Conservation (phyloP, 2,797 vertebrate genomes). For the Hyperoplus lanceolatus region DNA sequence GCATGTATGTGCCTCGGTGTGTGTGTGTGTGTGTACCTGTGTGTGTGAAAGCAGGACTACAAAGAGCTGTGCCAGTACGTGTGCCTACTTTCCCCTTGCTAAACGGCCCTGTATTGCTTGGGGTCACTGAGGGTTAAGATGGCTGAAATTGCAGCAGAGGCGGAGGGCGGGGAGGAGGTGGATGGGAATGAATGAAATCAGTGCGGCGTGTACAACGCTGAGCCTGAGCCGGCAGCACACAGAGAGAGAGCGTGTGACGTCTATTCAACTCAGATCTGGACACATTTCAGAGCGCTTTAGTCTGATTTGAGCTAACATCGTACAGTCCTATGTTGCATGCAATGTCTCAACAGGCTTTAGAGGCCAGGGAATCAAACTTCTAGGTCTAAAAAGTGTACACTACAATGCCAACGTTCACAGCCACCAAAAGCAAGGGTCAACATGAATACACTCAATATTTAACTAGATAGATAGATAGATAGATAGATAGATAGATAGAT, state of each 20-base stretch:
- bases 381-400: neutral
- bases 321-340: neutral
- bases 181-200: slow-evolving; percentile 63
- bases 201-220: slow-evolving; percentile 12
- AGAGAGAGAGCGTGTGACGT: slow-evolving; percentile 8
- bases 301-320: neutral
- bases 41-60: slow-evolving; percentile 24
- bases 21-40: slow-evolving; percentile 22
- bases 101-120: slow-evolving; percentile 8
- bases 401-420: neutral
- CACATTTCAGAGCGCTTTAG: slow-evolving; percentile 25
- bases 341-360: slow-evolving; percentile 2
- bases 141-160: slow-evolving; percentile 62
- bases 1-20: slow-evolving; percentile 23
- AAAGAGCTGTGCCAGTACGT: slow-evolving; percentile 10
- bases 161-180: slow-evolving; percentile 50
- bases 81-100: slow-evolving; percentile 4
- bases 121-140: slow-evolving; percentile 62
- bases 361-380: neutral
- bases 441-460: neutral
- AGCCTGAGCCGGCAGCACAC: slow-evolving; percentile 37
- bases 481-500: no score
- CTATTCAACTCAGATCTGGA: slow-evolving; percentile 31
- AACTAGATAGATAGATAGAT: no score
- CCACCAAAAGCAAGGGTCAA: neutral